Evolutionary conservation across 2,888 invertebrate species (phyloP).

Genomic region (Myathropa florea): DNA sequence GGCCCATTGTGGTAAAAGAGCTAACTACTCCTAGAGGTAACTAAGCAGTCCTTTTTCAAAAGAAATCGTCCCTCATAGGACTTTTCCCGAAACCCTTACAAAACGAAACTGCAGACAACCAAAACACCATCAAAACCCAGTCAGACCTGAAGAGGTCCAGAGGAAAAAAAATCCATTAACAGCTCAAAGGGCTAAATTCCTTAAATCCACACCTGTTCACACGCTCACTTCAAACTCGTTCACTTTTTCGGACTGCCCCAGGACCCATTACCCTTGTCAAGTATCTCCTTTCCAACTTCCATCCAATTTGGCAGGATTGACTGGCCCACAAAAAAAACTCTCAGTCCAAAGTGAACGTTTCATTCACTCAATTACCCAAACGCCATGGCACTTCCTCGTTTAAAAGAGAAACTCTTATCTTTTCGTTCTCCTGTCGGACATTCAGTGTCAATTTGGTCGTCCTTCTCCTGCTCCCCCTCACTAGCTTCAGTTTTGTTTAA

Average conservation of each 20-base stretch:
- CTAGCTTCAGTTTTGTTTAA: conserved; percentile 21
- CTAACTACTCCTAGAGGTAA: no score
- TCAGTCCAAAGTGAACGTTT: conserved; percentile 34
- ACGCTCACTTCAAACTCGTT: conserved; percentile 1
- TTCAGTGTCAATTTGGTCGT: conserved; percentile 46
- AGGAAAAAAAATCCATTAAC: background rate
- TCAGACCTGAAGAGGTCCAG: no score
- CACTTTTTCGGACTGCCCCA: background rate
- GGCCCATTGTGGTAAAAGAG: no score
- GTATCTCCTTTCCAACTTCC: conserved; percentile 32
- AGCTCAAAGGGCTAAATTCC: background rate
- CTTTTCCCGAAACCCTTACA: no score
- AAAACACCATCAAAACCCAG: background rate
- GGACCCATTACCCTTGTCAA: background rate
- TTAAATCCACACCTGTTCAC: conserved; percentile 29
- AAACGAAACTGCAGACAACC: no score
- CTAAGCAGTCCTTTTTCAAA: no score
- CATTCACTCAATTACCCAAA: conserved; percentile 61
- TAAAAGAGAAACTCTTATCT: background rate
- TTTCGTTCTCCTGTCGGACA: conserved; percentile 33
- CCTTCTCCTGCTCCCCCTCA: conserved; percentile 4
- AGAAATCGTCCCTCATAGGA: no score
- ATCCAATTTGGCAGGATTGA: conserved; percentile 6
- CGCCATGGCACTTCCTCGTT: conserved; percentile 54
- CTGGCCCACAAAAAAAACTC: background rate